These are phyloP conservation scores for Macrophya alboannulata DNA, from an alignment of 2,888 invertebrate genomes.

Conservation along the genomic window DNA sequence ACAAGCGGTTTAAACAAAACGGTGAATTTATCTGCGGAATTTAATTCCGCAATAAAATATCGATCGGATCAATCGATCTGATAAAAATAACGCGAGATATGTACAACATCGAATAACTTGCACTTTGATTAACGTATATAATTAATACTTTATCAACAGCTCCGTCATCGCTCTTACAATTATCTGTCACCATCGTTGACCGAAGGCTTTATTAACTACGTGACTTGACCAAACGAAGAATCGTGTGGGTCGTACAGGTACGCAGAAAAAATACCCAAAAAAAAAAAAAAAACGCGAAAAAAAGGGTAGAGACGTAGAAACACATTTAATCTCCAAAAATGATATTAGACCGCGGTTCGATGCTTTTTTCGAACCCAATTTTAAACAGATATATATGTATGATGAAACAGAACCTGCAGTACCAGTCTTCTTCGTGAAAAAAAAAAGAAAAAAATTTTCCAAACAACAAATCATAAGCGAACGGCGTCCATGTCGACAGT, in stretches of 20 bases:
- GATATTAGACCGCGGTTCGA: not conserved
- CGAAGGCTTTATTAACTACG: conserved; percentile 34
- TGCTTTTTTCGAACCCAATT: not conserved
- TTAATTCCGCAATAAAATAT: not conserved
- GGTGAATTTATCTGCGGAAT: not conserved
- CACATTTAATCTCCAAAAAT: not conserved
- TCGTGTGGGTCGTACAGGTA: not conserved
- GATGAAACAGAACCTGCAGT: not conserved
- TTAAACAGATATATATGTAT: not conserved
- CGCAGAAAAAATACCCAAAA: not conserved
- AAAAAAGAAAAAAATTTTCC: not conserved
- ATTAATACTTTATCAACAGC: conserved; percentile 16
- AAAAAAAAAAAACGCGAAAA: not conserved
- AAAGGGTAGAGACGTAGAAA: not conserved
- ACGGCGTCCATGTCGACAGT: not conserved
- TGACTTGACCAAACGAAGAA: conserved; percentile 26
- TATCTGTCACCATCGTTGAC: conserved; percentile 28
- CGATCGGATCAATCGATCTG: not conserved
- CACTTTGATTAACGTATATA: not conserved
- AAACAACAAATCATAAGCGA: conserved; percentile 34
- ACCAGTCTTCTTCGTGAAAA: not conserved
- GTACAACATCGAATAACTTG: not conserved
- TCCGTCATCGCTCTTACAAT: conserved; percentile 1
- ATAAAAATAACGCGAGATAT: conserved; percentile 5
- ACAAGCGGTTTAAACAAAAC: not conserved